These are phyloP conservation scores for Drosophila falleni DNA, from an alignment of 2,888 invertebrate genomes.

Conservation along the genomic window DNA sequence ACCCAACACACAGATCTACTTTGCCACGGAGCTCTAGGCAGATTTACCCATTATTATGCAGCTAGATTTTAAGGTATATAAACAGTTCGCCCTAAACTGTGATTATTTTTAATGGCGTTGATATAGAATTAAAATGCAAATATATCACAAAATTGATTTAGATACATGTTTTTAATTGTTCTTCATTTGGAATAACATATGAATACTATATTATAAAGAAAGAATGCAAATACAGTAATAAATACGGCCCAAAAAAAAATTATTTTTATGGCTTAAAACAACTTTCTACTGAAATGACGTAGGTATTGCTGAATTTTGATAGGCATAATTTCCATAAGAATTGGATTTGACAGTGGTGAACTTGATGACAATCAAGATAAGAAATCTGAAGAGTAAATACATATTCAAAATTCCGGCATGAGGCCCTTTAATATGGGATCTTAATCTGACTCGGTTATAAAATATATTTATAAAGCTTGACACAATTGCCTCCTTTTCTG, in stretches of 20 bases:
- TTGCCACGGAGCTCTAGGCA: constrained; percentile 79
- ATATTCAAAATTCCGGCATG: neutral
- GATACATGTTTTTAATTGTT: constrained; percentile 9
- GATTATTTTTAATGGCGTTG: constrained; percentile 13
- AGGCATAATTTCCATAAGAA: constrained; percentile 12
- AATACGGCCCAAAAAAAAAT: neutral
- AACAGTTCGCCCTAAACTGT: constrained; percentile 7
- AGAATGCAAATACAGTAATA: constrained; percentile 6
- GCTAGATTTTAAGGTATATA: no score
- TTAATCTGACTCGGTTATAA: neutral
- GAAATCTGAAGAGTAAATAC: neutral
- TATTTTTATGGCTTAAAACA: neutral
- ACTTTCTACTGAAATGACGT: constrained; percentile 18
- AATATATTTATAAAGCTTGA: neutral
- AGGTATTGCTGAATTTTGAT: neutral
- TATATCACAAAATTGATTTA: constrained; percentile 15
- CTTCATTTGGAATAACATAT: constrained; percentile 6
- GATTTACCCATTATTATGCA: neutral
- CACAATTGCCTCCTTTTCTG: neutral
- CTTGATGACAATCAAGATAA: neutral
- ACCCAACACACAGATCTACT: constrained; percentile 82
- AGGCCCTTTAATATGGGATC: neutral
- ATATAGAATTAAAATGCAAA: constrained; percentile 23
- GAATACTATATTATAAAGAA: neutral
- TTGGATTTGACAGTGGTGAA: neutral